Percentiles rank a stretch among this genome's conserved stretches.
Conservation (phyloP, 64 coral and sea anemone genomes). For the Porites lutea region DNA sequence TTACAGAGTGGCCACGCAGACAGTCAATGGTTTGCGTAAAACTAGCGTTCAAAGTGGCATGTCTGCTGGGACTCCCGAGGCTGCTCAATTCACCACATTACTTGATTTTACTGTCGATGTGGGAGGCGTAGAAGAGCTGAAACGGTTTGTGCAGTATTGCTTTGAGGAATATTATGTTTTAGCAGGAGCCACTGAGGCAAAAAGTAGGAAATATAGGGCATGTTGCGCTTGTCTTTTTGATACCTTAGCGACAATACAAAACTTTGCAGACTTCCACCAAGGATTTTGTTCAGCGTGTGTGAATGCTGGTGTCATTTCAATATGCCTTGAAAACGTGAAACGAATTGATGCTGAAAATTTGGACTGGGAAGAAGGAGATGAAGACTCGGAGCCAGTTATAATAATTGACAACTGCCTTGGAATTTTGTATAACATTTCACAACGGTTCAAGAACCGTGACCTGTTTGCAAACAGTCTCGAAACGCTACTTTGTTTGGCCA, state of each 20-base stretch:
- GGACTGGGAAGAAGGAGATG: neutral
- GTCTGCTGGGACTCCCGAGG: neutral
- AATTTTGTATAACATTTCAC: conserved; percentile 70
- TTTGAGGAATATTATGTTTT: conserved; percentile 7
- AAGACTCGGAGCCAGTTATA: neutral
- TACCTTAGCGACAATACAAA: neutral
- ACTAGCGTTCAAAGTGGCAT: neutral
- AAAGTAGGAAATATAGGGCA: too few relatives aligned
- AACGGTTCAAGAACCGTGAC: conserved; percentile 45
- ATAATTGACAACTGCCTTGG: conserved; percentile 22
- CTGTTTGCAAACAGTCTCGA: neutral
- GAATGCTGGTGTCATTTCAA: neutral
- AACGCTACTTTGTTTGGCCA: neutral
- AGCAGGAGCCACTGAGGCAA: neutral
- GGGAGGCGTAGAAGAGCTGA: neutral
- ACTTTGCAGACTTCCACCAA: neutral
- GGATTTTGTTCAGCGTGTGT: neutral
- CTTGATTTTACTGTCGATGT: neutral
- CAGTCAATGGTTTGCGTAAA: neutral
- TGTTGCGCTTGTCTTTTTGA: neutral
- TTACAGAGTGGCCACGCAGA: neutral
- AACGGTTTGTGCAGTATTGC: neutral
- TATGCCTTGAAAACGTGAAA: neutral
- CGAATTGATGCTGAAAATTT: neutral
- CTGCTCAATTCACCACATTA: neutral